These are phyloP conservation scores for Chrysotoxum bicinctum DNA, from an alignment of 2,888 invertebrate genomes.

Conservation along the genomic window DNA sequence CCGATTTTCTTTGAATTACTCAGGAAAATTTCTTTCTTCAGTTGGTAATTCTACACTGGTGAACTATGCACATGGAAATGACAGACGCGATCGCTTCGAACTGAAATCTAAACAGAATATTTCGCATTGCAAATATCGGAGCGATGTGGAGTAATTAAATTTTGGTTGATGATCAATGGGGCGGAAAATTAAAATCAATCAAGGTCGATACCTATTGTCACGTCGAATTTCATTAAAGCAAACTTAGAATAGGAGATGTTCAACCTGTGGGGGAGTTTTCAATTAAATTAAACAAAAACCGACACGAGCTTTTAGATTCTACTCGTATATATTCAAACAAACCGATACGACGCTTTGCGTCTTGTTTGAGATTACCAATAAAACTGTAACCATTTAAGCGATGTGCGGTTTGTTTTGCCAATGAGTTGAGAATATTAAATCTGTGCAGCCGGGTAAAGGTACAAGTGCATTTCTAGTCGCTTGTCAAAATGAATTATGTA, in stretches of 20 bases:
- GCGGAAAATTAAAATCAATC: constrained; percentile 70
- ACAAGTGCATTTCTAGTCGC: constrained; percentile 3
- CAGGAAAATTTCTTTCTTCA: too few relatives aligned
- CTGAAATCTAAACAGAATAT: background rate
- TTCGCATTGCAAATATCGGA: constrained; percentile 51
- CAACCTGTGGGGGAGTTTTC: constrained; percentile 14
- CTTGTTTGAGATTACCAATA: constrained; percentile 24
- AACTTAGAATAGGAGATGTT: constrained; percentile 7
- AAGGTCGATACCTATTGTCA: constrained; percentile 55
- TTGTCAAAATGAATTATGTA: constrained; percentile 27
- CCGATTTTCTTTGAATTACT: background rate
- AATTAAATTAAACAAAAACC: constrained; percentile 28
- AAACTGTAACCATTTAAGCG: constrained; percentile 44
- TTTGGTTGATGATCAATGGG: constrained; percentile 56
- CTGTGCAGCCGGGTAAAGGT: background rate
- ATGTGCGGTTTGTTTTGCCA: constrained; percentile 50
- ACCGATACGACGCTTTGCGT: background rate
- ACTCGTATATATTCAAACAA: background rate
- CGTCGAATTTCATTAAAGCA: background rate
- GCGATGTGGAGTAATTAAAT: constrained; percentile 42
- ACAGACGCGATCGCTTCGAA: constrained; percentile 28
- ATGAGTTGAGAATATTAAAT: background rate
- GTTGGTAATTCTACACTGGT: constrained; percentile 6
- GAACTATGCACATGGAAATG: background rate
- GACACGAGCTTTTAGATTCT: background rate